Evolutionary conservation across 2,888 invertebrate species (phyloP).

Genomic region (Steromphala cineraria): DNA sequence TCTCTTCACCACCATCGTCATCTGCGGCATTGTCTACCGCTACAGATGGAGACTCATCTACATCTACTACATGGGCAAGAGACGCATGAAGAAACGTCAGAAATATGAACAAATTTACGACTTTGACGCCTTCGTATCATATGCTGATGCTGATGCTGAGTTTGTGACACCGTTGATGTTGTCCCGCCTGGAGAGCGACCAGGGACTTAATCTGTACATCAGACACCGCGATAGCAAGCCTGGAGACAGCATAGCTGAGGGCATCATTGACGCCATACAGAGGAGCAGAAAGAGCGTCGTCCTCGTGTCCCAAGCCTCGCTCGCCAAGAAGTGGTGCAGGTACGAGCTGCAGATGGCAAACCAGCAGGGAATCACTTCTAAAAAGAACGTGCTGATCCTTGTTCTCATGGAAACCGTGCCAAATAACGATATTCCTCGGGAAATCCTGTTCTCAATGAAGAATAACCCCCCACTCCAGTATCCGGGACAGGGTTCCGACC

Average conservation of each 20-base stretch:
- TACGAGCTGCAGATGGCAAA: conserved; percentile 45
- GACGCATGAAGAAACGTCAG: conserved; percentile 15
- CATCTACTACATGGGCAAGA: conserved; percentile 34
- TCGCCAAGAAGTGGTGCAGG: conserved; percentile 39
- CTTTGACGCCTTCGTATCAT: conserved; percentile 41
- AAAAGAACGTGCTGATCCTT: conserved; percentile 35
- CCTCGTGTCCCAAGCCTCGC: conserved; percentile 30
- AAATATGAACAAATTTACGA: conserved; percentile 43
- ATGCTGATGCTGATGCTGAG: conserved; percentile 23
- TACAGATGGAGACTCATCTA: conserved; percentile 42
- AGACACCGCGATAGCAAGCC: conserved; percentile 35
- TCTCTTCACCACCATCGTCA: background rate
- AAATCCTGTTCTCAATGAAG: conserved; percentile 27
- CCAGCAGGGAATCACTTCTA: conserved; percentile 32
- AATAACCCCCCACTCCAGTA: conserved; percentile 28
- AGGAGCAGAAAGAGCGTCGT: conserved; percentile 39
- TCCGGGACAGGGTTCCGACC: conserved; percentile 22
- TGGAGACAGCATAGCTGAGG: conserved; percentile 37
- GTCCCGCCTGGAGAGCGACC: conserved; percentile 31
- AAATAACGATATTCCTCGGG: conserved; percentile 22
- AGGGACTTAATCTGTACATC: conserved; percentile 34
- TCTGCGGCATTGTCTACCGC: conserved; percentile 25
- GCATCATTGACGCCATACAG: conserved; percentile 40
- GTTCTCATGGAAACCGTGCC: conserved; percentile 31
- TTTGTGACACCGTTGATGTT: conserved; percentile 38